Evolutionary conservation across 2,888 invertebrate species (phyloP), one percentile per base, ranked within the genome.

Genomic region (Agrotis ipsilon): DNA sequence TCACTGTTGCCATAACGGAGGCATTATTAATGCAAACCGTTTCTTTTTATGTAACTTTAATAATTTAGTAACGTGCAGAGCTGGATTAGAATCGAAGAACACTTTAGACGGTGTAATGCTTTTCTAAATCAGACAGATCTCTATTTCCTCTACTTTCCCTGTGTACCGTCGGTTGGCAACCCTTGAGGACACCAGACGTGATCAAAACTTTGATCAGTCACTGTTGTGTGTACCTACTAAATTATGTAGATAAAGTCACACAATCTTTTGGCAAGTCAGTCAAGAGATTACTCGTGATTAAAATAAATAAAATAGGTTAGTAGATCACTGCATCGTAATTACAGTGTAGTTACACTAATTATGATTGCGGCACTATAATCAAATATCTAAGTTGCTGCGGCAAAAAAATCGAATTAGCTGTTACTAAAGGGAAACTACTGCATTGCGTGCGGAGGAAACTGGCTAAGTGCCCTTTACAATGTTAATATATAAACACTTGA

Each of bases 401-500:
- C 46, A 80, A 80, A 84, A 71, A 75, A 78, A 66, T 24, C 24
- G n/a, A 82, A 81, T 79, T 73, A 72, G 63, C 75, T 76, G 82
- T 85, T 84, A 67, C 80, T 83, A 84, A 82, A 85, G 70, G 87
- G 82, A 86, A 87, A 83, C 79, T 69, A 74, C 79, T 69, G 78
- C 82, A 80, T 81, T 82, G 84, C 82, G 82, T 84, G 77, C 63
- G 63, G 68, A 83, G 68, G 78, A 68, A 81, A 81, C 73, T 63
- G 48, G 61, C 71, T 63, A 74, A 76, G 63, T 83, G 71, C 67
- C 68, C 75, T 75, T 80, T 68, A 80, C 75, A 75, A 80, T 77
- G 73, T 79, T 78, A 80, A 72, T 70, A 75, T 70, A 75, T 72
- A 78, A 73, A 70, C 65, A 75, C 79, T 75, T 68, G 75, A 69